A percentile compares a stretch with the other conserved stretches of the same genome.
Evolutionary conservation across 2,888 invertebrate species (phyloP).

Genomic region (Cryptus armator): DNA sequence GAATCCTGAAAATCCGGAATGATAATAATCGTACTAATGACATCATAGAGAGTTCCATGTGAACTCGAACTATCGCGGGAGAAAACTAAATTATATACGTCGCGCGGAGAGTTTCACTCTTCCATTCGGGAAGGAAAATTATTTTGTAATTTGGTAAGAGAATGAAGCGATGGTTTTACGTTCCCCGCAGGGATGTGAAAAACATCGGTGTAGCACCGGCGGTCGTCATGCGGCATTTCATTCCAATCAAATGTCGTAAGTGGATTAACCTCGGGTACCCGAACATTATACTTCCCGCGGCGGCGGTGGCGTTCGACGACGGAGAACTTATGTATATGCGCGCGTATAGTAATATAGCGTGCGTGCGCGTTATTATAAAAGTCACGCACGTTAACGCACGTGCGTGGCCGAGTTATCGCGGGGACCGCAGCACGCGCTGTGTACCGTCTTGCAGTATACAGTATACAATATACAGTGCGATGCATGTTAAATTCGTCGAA

Average conservation of each 20-base stretch:
- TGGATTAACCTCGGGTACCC: slow-evolving; percentile 69
- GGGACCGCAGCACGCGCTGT: slow-evolving; percentile 44
- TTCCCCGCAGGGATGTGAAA: background rate
- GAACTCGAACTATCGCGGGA: background rate
- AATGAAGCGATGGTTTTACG: background rate
- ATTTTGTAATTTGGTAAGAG: slow-evolving; percentile 46
- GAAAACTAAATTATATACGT: slow-evolving; percentile 18
- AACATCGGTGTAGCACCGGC: background rate
- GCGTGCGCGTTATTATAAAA: slow-evolving; percentile 64
- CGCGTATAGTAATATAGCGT: slow-evolving; percentile 4
- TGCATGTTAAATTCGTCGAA: background rate
- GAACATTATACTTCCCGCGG: slow-evolving; percentile 56
- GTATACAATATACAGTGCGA: background rate
- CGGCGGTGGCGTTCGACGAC: slow-evolving; percentile 50
- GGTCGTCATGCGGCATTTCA: slow-evolving; percentile 49
- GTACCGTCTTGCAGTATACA: background rate
- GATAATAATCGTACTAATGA: background rate
- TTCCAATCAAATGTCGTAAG: slow-evolving; percentile 70
- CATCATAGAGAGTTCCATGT: background rate
- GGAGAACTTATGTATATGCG: slow-evolving; percentile 30
- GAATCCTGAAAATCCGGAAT: background rate
- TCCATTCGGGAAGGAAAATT: slow-evolving; percentile 17
- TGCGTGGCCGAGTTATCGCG: slow-evolving; percentile 61
- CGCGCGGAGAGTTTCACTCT: background rate
- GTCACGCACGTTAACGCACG: slow-evolving; percentile 67